These are phyloP conservation scores for Hippocampus comes DNA, from an alignment of 2,113 vertebrate genomes.

Conservation along the genomic window DNA sequence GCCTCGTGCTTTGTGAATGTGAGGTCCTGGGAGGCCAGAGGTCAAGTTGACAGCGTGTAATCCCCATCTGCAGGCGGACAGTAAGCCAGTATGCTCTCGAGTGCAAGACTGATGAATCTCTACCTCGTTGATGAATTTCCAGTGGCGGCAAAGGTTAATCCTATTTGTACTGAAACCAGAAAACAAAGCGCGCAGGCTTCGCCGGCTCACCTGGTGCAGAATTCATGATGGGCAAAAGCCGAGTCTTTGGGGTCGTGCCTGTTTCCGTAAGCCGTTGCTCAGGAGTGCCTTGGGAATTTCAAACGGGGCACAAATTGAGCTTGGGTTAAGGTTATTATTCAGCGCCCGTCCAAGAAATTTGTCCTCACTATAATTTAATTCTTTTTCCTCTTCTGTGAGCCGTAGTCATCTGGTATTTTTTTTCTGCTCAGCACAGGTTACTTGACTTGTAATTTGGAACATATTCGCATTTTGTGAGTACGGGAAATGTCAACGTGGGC, in stretches of 20 bases:
- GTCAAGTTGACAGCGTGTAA: conserved; percentile 33
- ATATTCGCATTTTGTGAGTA: background rate
- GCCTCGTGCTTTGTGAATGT: conserved; percentile 14
- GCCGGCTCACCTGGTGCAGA: background rate
- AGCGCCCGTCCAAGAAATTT: background rate
- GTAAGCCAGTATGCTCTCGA: conserved; percentile 9
- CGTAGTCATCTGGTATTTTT: background rate
- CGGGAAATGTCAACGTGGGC: too few species aligned
- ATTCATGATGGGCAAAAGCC: background rate
- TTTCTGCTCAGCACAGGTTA: background rate
- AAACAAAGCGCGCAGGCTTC: conserved; percentile 11
- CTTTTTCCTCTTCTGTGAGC: too few species aligned
- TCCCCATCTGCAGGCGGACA: conserved; percentile 29
- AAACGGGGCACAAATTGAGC: background rate
- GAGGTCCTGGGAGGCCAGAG: conserved; percentile 19
- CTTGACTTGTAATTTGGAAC: background rate
- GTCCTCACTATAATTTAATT: background rate
- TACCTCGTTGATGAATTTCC: conserved; percentile 15
- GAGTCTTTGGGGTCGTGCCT: background rate
- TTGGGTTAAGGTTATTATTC: background rate
- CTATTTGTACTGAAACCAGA: conserved; percentile 9
- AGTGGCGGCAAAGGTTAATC: conserved; percentile 30
- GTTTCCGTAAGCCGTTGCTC: background rate
- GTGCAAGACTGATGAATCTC: conserved; percentile 11
- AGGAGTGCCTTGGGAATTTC: background rate